These are phyloP conservation scores for Premnoplex brunnescens DNA, from an alignment of 2,797 vertebrate genomes.

Conservation along the genomic window DNA sequence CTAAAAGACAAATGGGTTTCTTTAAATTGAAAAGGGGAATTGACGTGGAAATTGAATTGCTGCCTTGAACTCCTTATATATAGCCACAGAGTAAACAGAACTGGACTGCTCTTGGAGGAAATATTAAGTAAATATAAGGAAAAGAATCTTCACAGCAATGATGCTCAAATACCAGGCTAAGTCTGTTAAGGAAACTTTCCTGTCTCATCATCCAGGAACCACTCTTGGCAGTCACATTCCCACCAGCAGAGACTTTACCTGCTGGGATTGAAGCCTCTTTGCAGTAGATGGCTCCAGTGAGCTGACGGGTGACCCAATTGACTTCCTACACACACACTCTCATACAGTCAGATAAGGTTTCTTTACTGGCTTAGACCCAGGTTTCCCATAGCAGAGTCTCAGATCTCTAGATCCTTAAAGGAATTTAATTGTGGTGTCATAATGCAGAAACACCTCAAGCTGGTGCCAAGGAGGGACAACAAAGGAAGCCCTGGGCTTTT, in stretches of 20 bases:
- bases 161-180: background rate
- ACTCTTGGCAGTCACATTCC: background rate
- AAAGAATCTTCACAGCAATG: background rate
- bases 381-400: background rate
- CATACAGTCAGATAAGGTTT: background rate
- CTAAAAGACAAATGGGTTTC: background rate
- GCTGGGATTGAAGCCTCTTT: background rate
- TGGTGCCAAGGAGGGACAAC: background rate
- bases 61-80: background rate
- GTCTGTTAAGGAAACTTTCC: background rate
- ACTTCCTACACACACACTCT: background rate
- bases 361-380: background rate
- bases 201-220: background rate
- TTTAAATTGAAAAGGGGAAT: background rate
- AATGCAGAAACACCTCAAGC: background rate
- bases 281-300: background rate
- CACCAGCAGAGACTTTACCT: background rate
- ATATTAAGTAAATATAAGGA: background rate
- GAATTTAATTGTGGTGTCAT: background rate
- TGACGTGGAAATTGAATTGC: background rate
- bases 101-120: background rate
- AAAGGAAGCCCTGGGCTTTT: background rate
- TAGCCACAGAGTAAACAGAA: background rate
- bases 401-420: background rate
- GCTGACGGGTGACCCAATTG: background rate